A percentile compares a stretch with the other conserved stretches of the same genome.
phyloP scores from a whole-genome alignment of 2,113 vertebrate genomes.

The Scartelaos histophorus region DNA sequence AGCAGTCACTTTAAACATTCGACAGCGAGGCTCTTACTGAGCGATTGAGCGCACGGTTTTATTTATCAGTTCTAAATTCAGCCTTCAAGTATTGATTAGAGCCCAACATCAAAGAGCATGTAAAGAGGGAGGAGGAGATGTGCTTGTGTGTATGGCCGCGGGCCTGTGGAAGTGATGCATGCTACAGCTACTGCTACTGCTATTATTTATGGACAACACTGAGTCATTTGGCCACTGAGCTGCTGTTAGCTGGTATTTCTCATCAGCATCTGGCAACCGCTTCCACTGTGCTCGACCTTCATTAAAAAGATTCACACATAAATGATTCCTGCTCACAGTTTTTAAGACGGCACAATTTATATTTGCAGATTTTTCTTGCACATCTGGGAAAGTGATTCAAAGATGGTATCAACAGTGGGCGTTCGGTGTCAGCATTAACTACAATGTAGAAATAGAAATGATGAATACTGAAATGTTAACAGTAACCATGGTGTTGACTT shows the following conservation, averaged over 20 bases:
- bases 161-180: conserved; percentile 65
- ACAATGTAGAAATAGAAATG: background rate
- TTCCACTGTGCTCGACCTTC: conserved; percentile 21
- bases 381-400: background rate
- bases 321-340: background rate
- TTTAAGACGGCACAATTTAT: background rate
- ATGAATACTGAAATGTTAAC: background rate
- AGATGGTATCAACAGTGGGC: background rate
- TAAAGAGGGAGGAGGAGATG: conserved; percentile 61
- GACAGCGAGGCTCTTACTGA: conserved; percentile 18
- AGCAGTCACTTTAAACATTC: conserved; percentile 1
- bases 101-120: conserved; percentile 69
- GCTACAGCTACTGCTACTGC: conserved; percentile 1
- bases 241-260: conserved; percentile 40
- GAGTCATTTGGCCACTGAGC: conserved; percentile 57
- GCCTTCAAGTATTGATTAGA: conserved; percentile 74
- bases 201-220: conserved; percentile 61
- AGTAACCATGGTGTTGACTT: too few relatives aligned
- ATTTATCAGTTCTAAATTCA: conserved; percentile 69
- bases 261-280: conserved; percentile 19
- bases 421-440: background rate
- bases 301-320: conserved; percentile 33
- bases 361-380: conserved; percentile 2
- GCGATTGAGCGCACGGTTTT: conserved; percentile 48
- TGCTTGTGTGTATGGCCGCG: conserved; percentile 59